A percentile compares a stretch with the other conserved stretches of the same genome.
These are phyloP conservation scores for Epizoanthus fatuus DNA, from an alignment of 92 coral and sea anemone genomes.

Conservation along the genomic window DNA sequence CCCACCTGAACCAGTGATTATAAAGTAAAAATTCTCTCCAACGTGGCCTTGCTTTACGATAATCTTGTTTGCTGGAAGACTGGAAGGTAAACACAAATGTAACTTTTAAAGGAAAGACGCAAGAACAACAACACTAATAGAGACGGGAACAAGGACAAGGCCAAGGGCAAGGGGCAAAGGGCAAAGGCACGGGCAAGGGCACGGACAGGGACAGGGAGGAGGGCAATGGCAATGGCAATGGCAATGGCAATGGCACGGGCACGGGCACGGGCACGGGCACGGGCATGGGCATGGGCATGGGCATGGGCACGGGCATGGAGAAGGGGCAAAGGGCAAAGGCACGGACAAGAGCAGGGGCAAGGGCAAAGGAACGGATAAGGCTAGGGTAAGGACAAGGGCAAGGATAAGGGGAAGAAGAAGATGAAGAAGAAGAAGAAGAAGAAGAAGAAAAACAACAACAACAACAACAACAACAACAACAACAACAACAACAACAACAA, in stretches of 20 bases:
- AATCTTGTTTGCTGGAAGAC: conserved; percentile 89
- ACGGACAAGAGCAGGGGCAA: neutral
- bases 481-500: neutral
- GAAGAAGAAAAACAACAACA: neutral
- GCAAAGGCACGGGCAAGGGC: neutral
- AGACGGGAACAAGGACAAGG: neutral
- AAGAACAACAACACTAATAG: neutral
- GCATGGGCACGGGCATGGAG: too few relatives aligned
- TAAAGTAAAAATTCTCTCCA: conserved; percentile 69
- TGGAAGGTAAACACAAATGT: conserved; percentile 30
- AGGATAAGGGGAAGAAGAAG: neutral
- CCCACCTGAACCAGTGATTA: conserved; percentile 68
- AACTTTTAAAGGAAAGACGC: neutral
- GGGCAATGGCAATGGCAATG: neutral
- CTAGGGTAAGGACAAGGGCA: neutral
- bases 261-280: too few relatives aligned
- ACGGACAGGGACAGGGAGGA: neutral
- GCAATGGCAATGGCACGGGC: neutral
- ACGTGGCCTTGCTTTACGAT: conserved; percentile 66
- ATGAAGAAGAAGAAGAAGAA: neutral
- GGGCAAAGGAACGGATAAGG: neutral
- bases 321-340: too few relatives aligned
- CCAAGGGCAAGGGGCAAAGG: neutral
- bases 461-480: neutral
- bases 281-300: too few relatives aligned